phyloP scores from a whole-genome alignment of 2,113 vertebrate genomes.

The Lathamus discolor region DNA sequence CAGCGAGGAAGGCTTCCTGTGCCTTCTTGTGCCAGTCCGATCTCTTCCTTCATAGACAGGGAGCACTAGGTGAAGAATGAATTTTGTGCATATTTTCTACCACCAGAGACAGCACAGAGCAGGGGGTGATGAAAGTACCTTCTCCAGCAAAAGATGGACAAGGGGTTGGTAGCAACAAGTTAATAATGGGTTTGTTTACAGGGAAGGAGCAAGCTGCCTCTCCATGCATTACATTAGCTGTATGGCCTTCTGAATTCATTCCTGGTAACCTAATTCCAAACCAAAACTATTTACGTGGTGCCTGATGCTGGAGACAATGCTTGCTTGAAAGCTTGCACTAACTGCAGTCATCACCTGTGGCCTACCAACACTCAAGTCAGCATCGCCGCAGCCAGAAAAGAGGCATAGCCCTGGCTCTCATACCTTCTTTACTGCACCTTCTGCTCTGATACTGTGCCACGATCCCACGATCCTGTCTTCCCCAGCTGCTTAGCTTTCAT shows the following conservation, averaged over 20 bases:
- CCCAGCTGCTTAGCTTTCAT: not conserved
- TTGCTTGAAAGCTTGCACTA: not conserved
- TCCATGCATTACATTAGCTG: not conserved
- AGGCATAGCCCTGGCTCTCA: not conserved
- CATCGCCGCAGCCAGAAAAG: not conserved
- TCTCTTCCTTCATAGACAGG: not conserved
- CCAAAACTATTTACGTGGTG: not conserved
- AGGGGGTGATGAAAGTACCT: not conserved
- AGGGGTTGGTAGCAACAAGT: not conserved
- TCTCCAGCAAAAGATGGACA: not conserved
- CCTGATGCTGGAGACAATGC: not conserved
- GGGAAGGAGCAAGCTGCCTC: not conserved
- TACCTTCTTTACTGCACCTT: not conserved
- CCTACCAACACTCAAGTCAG: not conserved
- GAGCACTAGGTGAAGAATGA: not conserved
- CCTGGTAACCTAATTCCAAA: not conserved
- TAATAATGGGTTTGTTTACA: not conserved
- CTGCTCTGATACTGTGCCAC: not conserved
- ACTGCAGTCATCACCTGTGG: not conserved
- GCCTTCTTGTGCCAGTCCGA: not conserved
- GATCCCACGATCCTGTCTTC: not conserved
- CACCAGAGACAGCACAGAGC: fast-evolving
- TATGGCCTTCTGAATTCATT: not conserved
- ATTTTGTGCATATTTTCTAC: not conserved
- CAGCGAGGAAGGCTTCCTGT: not conserved